These are phyloP conservation scores for Drosophila pandora DNA, from an alignment of 1,140 invertebrate species.

Conservation along the genomic window DNA sequence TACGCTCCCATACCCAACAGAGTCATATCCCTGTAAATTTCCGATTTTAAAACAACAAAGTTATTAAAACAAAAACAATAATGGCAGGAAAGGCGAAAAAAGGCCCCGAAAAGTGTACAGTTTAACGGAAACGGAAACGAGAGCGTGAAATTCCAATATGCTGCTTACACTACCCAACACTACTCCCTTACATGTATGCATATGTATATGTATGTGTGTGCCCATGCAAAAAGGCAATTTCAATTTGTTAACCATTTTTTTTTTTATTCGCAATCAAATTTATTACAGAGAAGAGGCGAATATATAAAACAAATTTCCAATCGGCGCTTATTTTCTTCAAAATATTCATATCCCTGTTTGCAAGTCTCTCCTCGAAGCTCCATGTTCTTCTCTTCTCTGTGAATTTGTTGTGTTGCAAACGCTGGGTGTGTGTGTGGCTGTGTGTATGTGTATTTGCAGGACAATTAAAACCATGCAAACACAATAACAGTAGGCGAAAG, in stretches of 20 bases:
- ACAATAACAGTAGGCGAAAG: constrained; percentile 22
- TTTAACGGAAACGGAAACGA: constrained; percentile 56
- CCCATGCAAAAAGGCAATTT: constrained; percentile 56
- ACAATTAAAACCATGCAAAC: constrained; percentile 71
- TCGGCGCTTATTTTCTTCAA: constrained; percentile 77
- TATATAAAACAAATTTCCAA: constrained; percentile 67
- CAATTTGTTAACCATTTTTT: constrained; percentile 74
- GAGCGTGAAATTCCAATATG: constrained; percentile 68
- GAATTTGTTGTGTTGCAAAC: constrained; percentile 34
- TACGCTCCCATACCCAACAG: neutral
- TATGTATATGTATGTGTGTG: neutral
- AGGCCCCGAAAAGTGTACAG: constrained; percentile 39
- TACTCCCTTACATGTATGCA: neutral
- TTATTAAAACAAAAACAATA: constrained; percentile 34
- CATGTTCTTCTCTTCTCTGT: neutral
- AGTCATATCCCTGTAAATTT: constrained; percentile 7
- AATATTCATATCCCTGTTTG: constrained; percentile 40
- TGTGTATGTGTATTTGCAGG: constrained; percentile 41
- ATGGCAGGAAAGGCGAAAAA: constrained; percentile 5
- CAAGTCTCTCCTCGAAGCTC: constrained; percentile 17
- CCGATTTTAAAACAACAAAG: constrained; percentile 6
- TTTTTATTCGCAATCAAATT: constrained; percentile 76
- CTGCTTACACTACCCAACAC: constrained; percentile 20
- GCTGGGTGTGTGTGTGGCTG: neutral
- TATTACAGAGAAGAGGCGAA: constrained; percentile 58